Evolutionary conservation across 2,888 invertebrate species (phyloP), one percentile per base, ranked within the genome.

Genomic region (Standfussiana lucernea): DNA sequence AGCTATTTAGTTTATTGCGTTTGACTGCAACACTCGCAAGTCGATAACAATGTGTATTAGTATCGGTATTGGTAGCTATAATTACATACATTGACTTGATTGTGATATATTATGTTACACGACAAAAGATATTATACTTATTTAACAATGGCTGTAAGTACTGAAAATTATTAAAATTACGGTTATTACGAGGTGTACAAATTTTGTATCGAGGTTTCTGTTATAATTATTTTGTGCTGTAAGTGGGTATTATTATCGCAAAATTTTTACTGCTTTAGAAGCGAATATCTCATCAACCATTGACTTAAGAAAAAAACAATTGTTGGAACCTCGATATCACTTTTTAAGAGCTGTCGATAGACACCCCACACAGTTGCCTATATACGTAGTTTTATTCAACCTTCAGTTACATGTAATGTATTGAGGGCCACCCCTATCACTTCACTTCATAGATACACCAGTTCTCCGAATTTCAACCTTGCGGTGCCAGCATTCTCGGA

Each of bases 51-150:
- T 37, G 32, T 62, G 37, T 32, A 37, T 37, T 24, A 24, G 11
- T 37, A 35, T 35, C 28, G 3, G n/a, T 59, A 68, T 62, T 64
- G 21, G 24, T 24, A 37, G 37, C 24, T 62, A n/a, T 65, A 50
- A 76, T 42, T 50, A 47, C 28, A 76, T 47, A 62, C 32, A 53
- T 61, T 45, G n/a, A 42, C 18, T 35, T 69, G 69, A 21, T 69
- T 72, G 28, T 28, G 50, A 47, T 67, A 67, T 28, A 21, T 35
- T 37, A 61, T 75, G 24, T 37, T 28, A 40, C 24, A 67, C 24
- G 68, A 75, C 81, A 80, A 72, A 75, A 80, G 56, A 50, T 32
- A 42, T n/a, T 32, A 42, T n/a, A 40, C 13, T 40, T 64, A 70
- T 61, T 53, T 69, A 77, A 67, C 45, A 82, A 77, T 75, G 67